These are phyloP conservation scores for Brachymystax lenok DNA, from an alignment of 2,797 vertebrate genomes.

Conservation along the genomic window DNA sequence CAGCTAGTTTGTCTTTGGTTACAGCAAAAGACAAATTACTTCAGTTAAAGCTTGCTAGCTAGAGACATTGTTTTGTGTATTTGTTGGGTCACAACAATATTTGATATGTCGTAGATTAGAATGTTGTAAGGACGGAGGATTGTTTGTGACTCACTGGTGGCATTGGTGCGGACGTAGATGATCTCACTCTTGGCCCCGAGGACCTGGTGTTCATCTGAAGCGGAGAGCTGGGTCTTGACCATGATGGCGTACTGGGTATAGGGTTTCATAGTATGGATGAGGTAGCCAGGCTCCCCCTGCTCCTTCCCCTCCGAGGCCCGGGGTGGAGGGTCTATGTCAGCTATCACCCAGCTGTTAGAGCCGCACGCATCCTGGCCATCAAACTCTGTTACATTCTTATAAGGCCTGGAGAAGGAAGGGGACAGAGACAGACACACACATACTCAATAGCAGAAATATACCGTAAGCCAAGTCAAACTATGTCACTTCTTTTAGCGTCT, in stretches of 20 bases:
- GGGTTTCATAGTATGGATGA: conserved; percentile 89
- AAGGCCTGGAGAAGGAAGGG: conserved; percentile 75
- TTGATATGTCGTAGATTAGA: too few species aligned
- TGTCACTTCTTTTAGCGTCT: too few species aligned
- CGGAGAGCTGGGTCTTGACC: conserved; percentile 93
- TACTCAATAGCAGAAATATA: neutral
- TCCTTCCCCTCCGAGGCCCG: conserved; percentile 79
- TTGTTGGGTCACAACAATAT: too few species aligned
- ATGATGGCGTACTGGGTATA: conserved; percentile 98
- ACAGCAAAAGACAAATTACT: too few species aligned
- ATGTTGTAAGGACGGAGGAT: too few species aligned
- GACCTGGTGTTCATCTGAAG: conserved; percentile 89
- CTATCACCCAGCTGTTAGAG: conserved; percentile 96
- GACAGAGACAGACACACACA: neutral
- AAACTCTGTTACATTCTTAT: conserved; percentile 93
- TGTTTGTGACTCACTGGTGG: conserved; percentile 82
- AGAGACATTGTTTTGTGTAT: too few species aligned
- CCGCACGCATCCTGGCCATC: conserved; percentile 97
- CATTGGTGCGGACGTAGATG: conserved; percentile 91
- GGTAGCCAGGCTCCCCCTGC: conserved; percentile 78
- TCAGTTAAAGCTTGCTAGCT: neutral
- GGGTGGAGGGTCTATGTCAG: conserved; percentile 88
- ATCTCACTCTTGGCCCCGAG: conserved; percentile 96
- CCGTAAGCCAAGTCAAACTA: too few species aligned
- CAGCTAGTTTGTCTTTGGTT: neutral